These are phyloP conservation scores for Heliangelus exortis DNA, from an alignment of 2,797 vertebrate species.

Conservation along the genomic window DNA sequence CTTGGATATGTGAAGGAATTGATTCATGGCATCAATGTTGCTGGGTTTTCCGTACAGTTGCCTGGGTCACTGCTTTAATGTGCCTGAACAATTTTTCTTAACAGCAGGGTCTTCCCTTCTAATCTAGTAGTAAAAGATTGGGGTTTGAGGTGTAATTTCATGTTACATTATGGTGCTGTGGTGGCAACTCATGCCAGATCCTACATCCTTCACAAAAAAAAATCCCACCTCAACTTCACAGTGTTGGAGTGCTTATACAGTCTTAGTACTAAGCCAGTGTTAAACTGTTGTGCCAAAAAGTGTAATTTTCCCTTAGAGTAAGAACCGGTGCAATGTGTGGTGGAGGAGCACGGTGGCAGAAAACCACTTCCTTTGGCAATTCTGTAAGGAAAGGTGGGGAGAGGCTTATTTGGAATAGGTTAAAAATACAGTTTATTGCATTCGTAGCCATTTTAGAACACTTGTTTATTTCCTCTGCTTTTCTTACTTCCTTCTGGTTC, in stretches of 20 bases:
- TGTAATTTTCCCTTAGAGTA: not conserved
- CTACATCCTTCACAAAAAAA: not conserved
- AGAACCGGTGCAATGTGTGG: not conserved
- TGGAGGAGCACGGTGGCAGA: not conserved
- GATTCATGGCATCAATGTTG: not conserved
- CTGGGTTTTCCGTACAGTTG: not conserved
- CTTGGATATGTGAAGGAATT: not conserved
- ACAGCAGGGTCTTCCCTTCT: not conserved
- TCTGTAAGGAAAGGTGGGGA: not conserved
- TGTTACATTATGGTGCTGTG: not conserved
- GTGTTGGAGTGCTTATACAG: not conserved
- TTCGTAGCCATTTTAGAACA: not conserved
- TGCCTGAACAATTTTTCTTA: not conserved
- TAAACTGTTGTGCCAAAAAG: not conserved
- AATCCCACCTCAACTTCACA: rapidly evolving
- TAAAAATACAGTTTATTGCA: not conserved
- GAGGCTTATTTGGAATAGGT: not conserved
- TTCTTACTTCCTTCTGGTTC: not conserved
- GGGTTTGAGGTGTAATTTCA: not conserved
- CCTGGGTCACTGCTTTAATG: not conserved
- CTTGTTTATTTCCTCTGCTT: not conserved
- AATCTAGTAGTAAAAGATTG: not conserved
- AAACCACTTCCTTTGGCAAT: not conserved
- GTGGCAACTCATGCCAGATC: not conserved
- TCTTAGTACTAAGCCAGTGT: not conserved